phyloP scores from a whole-genome alignment of 92 coral and sea anemone species.

The Epizoanthus stellaris region DNA sequence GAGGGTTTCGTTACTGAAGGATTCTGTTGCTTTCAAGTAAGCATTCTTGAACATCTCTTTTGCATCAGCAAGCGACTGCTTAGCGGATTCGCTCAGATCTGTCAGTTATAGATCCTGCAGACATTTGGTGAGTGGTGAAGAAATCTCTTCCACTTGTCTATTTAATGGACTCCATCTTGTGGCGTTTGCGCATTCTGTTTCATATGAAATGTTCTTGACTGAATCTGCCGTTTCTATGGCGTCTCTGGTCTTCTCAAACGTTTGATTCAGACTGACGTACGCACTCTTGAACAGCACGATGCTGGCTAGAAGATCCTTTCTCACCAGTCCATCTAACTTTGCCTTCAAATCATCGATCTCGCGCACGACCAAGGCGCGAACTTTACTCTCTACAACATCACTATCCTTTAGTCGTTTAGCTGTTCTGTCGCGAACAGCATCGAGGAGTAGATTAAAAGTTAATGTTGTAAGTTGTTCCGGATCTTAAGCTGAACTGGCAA shows the following conservation, averaged over 20 bases:
- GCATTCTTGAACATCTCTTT: no score
- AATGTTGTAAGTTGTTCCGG: not conserved
- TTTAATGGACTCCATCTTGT: not conserved
- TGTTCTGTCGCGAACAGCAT: not conserved
- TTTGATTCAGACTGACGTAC: not conserved
- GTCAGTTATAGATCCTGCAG: not conserved
- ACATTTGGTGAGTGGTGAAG: not conserved
- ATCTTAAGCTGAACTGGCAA: not conserved
- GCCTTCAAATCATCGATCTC: not conserved
- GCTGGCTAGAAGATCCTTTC: not conserved
- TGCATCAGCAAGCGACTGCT: no score
- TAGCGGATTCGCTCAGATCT: no score
- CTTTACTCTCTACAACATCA: not conserved
- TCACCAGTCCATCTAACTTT: not conserved
- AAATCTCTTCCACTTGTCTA: not conserved
- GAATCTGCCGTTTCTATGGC: not conserved
- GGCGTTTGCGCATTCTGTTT: not conserved
- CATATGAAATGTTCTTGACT: not conserved
- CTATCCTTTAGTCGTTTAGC: not conserved
- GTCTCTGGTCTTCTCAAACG: not conserved
- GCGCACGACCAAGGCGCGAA: not conserved
- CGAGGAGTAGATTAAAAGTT: not conserved
- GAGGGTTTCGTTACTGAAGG: not conserved
- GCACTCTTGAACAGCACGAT: not conserved
- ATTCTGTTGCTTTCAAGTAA: slow-evolving; percentile 6